These are phyloP conservation scores for Acanthurus leucopareius DNA, from an alignment of 2,797 vertebrate genomes.

Conservation along the genomic window DNA sequence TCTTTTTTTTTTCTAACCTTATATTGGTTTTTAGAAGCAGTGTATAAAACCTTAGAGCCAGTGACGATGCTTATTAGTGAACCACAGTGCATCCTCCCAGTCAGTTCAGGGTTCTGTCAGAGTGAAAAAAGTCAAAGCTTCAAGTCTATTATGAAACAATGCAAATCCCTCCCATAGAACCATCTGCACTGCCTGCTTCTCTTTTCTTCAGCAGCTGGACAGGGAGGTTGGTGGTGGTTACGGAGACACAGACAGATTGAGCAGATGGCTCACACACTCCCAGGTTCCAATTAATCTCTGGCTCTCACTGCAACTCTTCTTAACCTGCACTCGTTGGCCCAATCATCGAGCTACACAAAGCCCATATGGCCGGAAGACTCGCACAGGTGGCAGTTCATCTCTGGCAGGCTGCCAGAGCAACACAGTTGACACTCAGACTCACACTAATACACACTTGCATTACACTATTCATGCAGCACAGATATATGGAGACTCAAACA, in stretches of 20 bases:
- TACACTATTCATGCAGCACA: background rate
- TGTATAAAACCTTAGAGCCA: conserved; percentile 1
- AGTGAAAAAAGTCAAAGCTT: conserved; percentile 45
- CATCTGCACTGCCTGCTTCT: conserved; percentile 63
- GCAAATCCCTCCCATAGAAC: conserved; percentile 45
- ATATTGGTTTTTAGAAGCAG: background rate
- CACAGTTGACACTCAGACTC: conserved; percentile 6
- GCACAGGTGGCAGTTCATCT: conserved; percentile 71
- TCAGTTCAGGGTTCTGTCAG: conserved; percentile 22
- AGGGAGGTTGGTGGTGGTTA: conserved; percentile 27
- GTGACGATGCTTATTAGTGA: background rate
- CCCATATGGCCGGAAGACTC: conserved; percentile 89
- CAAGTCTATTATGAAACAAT: conserved; percentile 51
- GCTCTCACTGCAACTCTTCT: conserved; percentile 92
- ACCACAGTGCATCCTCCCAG: conserved; percentile 2
- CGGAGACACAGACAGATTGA: conserved; percentile 53
- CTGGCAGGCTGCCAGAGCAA: conserved; percentile 25
- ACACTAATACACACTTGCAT: conserved; percentile 1
- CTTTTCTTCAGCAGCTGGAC: conserved; percentile 36
- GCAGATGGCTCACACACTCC: conserved; percentile 73
- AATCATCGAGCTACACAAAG: conserved; percentile 91
- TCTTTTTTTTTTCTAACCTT: background rate
- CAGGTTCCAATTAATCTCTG: conserved; percentile 94
- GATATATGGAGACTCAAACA: background rate
- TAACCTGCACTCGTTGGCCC: conserved; percentile 91